These are phyloP conservation scores for Venustaconcha ellipsiformis DNA, from an alignment of 1,140 invertebrate species.

Conservation along the genomic window DNA sequence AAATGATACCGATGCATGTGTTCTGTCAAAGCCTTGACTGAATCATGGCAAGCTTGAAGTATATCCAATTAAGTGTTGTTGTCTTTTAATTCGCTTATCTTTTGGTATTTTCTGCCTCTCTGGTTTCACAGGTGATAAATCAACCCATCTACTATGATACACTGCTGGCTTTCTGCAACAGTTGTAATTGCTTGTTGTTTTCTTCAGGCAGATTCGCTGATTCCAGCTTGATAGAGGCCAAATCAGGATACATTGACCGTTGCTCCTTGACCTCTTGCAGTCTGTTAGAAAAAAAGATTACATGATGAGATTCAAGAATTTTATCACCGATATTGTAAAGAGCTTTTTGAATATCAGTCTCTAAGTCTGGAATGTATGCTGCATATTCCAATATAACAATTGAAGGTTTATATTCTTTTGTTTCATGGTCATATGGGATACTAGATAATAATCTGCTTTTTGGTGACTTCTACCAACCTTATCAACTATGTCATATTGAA, in stretches of 20 bases:
- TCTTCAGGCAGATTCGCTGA: too few relatives aligned
- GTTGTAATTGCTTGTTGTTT: too few relatives aligned
- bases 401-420: too few relatives aligned
- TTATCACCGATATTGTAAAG: too few relatives aligned
- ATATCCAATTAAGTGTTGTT: conserved; percentile 15
- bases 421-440: conserved; percentile 23
- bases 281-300: too few relatives aligned
- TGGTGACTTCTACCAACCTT: conserved; percentile 12
- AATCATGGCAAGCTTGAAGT: conserved; percentile 29
- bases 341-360: too few relatives aligned
- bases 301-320: too few relatives aligned
- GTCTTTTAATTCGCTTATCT: not conserved
- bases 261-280: too few relatives aligned
- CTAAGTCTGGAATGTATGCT: too few relatives aligned
- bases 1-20: not conserved
- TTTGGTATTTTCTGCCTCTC: conserved; percentile 2
- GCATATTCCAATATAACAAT: too few relatives aligned
- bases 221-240: too few relatives aligned
- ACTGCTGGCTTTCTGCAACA: conserved; percentile 4
- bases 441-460: conserved; percentile 23
- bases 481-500: conserved; percentile 17
- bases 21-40: conserved; percentile 23
- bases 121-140: conserved; percentile 30
- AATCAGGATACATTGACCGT: too few relatives aligned
- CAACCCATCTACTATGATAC: conserved; percentile 25